A percentile compares a stretch with the other conserved stretches of the same genome.
phyloP scores from a whole-genome alignment of 1,140 invertebrate genomes.

The Ostrea edulis region DNA sequence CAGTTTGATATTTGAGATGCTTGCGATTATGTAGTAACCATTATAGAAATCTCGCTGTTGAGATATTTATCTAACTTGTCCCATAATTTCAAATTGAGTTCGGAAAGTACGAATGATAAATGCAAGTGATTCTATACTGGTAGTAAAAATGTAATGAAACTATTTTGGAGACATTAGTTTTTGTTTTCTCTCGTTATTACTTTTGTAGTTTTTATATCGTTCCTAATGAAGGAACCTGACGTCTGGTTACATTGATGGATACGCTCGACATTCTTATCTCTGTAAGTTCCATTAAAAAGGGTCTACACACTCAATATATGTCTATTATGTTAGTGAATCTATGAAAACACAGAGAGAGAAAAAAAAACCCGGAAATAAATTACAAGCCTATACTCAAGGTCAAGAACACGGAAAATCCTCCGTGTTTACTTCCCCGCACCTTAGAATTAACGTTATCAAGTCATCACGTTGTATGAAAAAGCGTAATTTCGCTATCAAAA shows the following conservation, averaged over 20 bases:
- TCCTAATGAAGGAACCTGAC: background rate
- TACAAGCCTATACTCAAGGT: background rate
- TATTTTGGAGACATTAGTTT: background rate
- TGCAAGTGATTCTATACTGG: background rate
- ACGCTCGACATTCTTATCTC: background rate
- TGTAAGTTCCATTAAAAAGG: background rate
- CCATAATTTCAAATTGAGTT: background rate
- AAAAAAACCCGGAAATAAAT: constrained; percentile 26
- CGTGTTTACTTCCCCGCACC: constrained; percentile 4
- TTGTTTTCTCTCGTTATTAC: background rate
- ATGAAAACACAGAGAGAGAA: background rate
- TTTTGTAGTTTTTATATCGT: background rate
- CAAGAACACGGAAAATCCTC: constrained; percentile 13
- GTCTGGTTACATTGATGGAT: background rate
- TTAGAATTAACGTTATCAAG: too few relatives aligned
- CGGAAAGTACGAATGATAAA: background rate
- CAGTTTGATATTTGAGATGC: background rate
- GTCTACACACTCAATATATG: background rate
- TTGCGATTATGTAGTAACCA: background rate
- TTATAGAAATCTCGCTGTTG: background rate
- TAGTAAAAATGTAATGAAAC: background rate
- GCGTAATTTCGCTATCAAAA: constrained; percentile 7
- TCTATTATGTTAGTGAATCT: constrained; percentile 6
- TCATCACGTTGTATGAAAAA: constrained; percentile 17
- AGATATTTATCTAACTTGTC: background rate